Evolutionary conservation across 2,797 vertebrate genomes (phyloP).

Genomic region (Semaprochilodus insignis): DNA sequence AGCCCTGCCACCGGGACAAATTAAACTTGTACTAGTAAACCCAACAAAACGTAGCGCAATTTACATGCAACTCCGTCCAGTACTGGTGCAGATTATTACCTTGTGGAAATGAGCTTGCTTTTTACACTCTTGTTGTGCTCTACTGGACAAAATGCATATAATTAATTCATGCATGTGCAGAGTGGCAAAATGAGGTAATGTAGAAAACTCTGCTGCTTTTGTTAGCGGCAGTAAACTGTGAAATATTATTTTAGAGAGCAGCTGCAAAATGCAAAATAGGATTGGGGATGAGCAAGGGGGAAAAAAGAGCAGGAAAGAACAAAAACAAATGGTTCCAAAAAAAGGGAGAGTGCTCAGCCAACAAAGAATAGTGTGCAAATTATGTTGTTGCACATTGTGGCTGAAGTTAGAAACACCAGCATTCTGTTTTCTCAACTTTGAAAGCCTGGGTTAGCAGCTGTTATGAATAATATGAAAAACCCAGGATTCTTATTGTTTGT

Average conservation of each 20-base stretch:
- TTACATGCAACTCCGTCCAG: not conserved
- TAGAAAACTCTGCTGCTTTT: not conserved
- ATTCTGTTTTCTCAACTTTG: no score
- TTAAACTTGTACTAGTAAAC: not conserved
- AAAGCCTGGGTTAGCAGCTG: no score
- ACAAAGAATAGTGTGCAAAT: not conserved
- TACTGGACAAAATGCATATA: not conserved
- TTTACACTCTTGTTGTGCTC: not conserved
- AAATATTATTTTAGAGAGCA: conserved; percentile 11
- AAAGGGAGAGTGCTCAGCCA: not conserved
- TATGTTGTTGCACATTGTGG: not conserved
- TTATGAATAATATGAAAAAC: no score
- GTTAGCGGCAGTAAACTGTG: not conserved
- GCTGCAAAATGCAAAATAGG: not conserved
- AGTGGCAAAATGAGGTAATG: not conserved
- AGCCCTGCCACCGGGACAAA: not conserved
- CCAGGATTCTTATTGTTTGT: no score
- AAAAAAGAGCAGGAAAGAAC: not conserved
- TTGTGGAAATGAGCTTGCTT: not conserved
- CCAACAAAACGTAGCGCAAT: not conserved
- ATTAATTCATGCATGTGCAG: conserved; percentile 1
- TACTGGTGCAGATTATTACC: not conserved
- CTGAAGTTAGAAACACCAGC: not conserved
- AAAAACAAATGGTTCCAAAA: not conserved
- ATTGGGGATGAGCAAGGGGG: not conserved